Base-by-base conservation (phyloP, 2,797 vertebrate species). In the Oreonectes daqikongensis region DNA sequence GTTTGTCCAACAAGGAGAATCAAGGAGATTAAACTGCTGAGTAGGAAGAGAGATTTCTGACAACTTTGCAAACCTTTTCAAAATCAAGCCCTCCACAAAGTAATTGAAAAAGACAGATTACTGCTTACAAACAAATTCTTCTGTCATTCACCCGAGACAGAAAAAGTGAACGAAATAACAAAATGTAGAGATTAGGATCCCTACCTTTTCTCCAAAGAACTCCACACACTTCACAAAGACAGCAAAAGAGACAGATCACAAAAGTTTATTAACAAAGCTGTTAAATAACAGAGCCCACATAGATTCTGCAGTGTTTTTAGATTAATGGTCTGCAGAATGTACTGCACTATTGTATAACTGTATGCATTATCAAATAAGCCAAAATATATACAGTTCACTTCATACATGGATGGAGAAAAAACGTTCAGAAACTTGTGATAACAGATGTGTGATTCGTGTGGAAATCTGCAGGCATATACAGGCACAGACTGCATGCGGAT, bases 121-220 rank as follows among this genome's bases (percentile, higher is more conserved):
- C 30, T 9, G 30, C 8, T 50, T 40, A 20, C 22, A 63, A 69
- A 52, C 18, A 4, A 67, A 59, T 46, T 74, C 2, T 30, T n/a
- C n/a, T 12, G 17, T 32, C 57, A 30, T n/a, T 61, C 24, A 28
- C 67, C 52, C 17, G 2, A 28, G 57, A 42, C 14, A 30, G 61
- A 57, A n/a, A 38, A 60, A 44, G 35, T n/a, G 3, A 57, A 38
- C 10, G 46, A 57, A 20, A 65, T 79, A 20, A 85, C 80, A 65
- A 65, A 52, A 83, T 81, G 77, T 81, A 84, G 83, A 82, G 63
- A 80, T 69, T 69, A 68, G 79, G 81, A 86, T 84, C 87, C 93
- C 93, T 94, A 94, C 91, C 92, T 94, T 91, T 88, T 90, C 86
- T 92, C 90, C 91, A 94, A 90, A 91, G 89, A 89, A 84, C 87